Evolutionary conservation across 2,888 invertebrate genomes (phyloP), one percentile per base, ranked within the genome.

Genomic region (Sinopyrophorus schimmeli): DNA sequence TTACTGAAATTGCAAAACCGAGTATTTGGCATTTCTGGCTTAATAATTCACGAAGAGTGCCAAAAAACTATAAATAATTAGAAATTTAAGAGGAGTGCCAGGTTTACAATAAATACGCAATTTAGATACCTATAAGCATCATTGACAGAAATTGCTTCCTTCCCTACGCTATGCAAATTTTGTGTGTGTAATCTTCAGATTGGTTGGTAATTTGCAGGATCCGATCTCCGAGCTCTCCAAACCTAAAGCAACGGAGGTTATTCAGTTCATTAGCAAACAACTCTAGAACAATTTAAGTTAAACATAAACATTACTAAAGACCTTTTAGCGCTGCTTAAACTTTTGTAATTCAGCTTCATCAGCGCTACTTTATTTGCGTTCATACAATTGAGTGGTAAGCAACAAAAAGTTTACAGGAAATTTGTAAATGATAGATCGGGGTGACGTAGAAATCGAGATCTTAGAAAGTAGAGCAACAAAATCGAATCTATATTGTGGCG

Each of bases 191-290:
- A 42, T 42, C 42, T 42, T 32, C 17, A 26, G 12, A 42, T 42
- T 42, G 42, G 32, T 32, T 31, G 21, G 47, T 32, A 47, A 47
- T 40, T 47, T 41, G 27, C 12, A 47, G 26, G 26, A 50, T 46
- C 39, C 32, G 32, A 44, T 50, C 39, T 34, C 34, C n/a, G 26
- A 44, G 26, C 34, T 50, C 23, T 16, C 20, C 31, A 11, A 24
- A 46, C 38, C 32, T 32, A 21, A 37, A 47, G 34, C 24, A 26
- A n/a, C 32, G 32, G n/a, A 46, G 50, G 38, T 39, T 47, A 38
- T 37, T 41, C 38, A 37, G 42, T 52, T 52, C 47, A 52, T 52
- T 47, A 52, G 42, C 37, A 42, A 47, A 39, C 47, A 47, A 23
- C 42, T 37, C 20, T 15, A 23, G 12, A 40, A 47, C 46, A 35